Evolutionary conservation across 2,113 vertebrate genomes (phyloP).

Genomic region (Macquaria ambigua): DNA sequence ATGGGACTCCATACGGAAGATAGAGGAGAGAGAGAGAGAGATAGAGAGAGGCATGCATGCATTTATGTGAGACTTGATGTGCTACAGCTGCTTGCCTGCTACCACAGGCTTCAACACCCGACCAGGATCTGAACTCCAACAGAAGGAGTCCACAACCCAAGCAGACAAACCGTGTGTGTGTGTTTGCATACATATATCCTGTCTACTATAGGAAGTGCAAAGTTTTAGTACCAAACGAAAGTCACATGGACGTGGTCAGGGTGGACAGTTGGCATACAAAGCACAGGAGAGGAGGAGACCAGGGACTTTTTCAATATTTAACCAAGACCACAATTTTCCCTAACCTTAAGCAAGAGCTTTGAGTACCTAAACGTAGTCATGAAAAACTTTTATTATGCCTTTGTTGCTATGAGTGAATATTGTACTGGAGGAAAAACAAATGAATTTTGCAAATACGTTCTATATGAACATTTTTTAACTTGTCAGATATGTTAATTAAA

Average conservation of each 20-base stretch:
- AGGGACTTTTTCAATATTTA: neutral
- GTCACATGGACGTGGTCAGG: neutral
- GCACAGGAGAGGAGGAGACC: neutral
- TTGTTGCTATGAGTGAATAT: neutral
- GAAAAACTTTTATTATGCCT: neutral
- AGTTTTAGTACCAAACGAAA: neutral
- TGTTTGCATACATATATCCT: neutral
- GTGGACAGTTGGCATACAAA: neutral
- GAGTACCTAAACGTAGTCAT: neutral
- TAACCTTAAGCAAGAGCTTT: neutral
- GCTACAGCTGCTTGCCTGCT: constrained; percentile 49
- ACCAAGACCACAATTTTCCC: neutral
- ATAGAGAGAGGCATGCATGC: constrained; percentile 21
- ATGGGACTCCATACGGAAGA: constrained; percentile 37
- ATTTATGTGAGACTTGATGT: constrained; percentile 47
- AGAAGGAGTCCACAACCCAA: constrained; percentile 20
- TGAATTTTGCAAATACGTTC: neutral
- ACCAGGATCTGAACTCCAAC: constrained; percentile 1
- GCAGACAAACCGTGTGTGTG: constrained; percentile 19
- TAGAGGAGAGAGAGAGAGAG: neutral
- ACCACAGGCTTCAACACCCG: constrained; percentile 20
- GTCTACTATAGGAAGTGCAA: neutral
- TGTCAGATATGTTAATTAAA: neutral
- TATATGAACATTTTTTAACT: neutral
- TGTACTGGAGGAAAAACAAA: neutral